Conservation (phyloP, 64 coral and sea anemone species). For the Stichodactyla mertensii region DNA sequence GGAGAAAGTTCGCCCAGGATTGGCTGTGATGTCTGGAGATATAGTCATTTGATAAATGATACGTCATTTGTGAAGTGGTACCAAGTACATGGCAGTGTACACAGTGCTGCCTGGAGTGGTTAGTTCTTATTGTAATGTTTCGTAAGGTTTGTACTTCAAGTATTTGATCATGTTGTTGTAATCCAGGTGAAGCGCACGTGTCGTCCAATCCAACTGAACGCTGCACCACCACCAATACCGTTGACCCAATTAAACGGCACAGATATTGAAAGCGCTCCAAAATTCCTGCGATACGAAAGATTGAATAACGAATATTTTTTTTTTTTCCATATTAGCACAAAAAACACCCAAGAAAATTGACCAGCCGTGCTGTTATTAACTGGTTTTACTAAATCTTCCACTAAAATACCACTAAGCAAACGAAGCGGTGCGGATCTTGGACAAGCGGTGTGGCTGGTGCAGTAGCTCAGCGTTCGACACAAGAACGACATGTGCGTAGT, state of each 20-base stretch:
- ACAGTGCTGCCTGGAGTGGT: background rate
- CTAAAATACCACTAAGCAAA: background rate
- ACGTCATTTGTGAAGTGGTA: background rate
- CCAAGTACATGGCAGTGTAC: background rate
- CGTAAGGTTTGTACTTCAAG: background rate
- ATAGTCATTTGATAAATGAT: background rate
- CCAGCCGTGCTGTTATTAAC: background rate
- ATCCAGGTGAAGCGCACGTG: background rate
- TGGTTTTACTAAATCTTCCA: background rate
- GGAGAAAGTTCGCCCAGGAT: background rate
- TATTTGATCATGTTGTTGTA: background rate
- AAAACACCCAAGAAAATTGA: background rate
- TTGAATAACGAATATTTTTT: background rate
- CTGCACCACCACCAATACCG: background rate
- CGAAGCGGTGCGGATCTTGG: background rate
- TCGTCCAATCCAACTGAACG: background rate
- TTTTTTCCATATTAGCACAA: background rate
- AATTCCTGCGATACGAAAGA: background rate
- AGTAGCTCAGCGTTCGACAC: background rate
- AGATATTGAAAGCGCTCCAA: constrained; percentile 1
- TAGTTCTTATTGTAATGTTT: background rate
- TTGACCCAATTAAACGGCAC: background rate
- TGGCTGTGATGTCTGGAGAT: background rate
- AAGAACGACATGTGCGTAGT: background rate
- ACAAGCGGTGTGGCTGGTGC: background rate